Evolutionary conservation across 2,888 invertebrate genomes (phyloP), one percentile per base, ranked within the genome.

Genomic region (Pheosia gnoma): DNA sequence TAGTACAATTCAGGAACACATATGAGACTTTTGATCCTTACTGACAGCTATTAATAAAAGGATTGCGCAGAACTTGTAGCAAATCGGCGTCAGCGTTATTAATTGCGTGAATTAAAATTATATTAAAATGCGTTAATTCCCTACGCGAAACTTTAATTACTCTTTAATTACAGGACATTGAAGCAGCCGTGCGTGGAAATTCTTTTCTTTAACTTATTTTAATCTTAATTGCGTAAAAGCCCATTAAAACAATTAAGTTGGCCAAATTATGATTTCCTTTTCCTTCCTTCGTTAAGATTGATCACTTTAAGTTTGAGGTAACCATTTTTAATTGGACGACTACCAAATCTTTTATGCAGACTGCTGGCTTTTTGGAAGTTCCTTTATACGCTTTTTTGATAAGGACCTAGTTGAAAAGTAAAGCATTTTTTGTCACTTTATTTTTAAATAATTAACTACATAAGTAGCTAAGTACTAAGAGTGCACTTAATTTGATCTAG

Each of bases 191-290:
- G 66, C 71, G 64, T 66, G 70, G 60, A 67, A 68, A 65, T 49
- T 62, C 56, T 53, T 53, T 57, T 11, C 45, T 39, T 59, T n/a
- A 59, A 69, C 58, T 61, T 62, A 49, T 61, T 62, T 68, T 61
- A n/a, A 55, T 65, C 60, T 51, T 68, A 71, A 72, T 68, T 67
- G 62, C 63, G 63, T 68, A 65, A 72, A 78, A 66, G 57, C 61
- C 70, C 65, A 74, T 78, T 78, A 74, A 69, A 72, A 66, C 64
- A 70, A 76, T 71, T 70, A 71, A 69, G 56, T 58, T 59, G 66
- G 65, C 59, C 62, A 67, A 73, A 73, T 73, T 70, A 69, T 71
- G 60, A 73, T 73, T 71, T 63, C 61, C 65, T 63, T 63, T 61
- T 62, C 51, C 65, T 55, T 53, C 51, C 54, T 61, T 58, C 47